Percentiles rank a stretch among this genome's conserved stretches.
These are phyloP conservation scores for Amblyopsis hoosieri DNA, from an alignment of 2,797 vertebrate species.

Conservation along the genomic window DNA sequence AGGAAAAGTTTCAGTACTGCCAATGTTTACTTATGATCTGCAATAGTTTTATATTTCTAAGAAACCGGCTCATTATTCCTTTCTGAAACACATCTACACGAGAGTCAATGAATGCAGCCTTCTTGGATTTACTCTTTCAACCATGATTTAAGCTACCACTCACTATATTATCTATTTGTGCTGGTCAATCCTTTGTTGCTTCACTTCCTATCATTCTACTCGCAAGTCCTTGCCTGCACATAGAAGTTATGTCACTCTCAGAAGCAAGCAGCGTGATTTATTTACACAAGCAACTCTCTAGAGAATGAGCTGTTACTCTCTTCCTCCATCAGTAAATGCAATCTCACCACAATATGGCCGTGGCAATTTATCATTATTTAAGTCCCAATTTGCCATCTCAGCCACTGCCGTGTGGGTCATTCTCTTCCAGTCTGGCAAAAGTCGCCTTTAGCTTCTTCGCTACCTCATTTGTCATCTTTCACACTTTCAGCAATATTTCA, in stretches of 20 bases:
- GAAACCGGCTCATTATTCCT: constrained; percentile 16
- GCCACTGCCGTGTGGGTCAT: constrained; percentile 55
- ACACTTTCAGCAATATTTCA: constrained; percentile 32
- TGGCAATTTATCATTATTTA: constrained; percentile 80
- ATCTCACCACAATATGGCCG: constrained; percentile 67
- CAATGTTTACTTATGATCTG: no score
- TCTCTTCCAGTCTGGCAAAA: constrained; percentile 53
- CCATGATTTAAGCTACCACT: constrained; percentile 15
- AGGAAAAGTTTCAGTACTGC: no score
- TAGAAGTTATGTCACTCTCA: constrained; percentile 52
- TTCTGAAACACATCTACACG: constrained; percentile 6
- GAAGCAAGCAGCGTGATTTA: constrained; percentile 67
- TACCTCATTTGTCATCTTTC: constrained; percentile 67
- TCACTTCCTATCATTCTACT: constrained; percentile 27
- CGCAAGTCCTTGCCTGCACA: constrained; percentile 30
- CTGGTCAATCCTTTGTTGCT: constrained; percentile 7
- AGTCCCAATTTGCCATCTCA: constrained; percentile 65
- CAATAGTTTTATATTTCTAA: no score
- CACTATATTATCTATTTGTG: constrained; percentile 11
- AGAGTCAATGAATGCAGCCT: constrained; percentile 21
- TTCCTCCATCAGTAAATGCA: constrained; percentile 73
- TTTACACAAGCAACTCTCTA: constrained; percentile 66
- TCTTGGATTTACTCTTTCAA: constrained; percentile 34
- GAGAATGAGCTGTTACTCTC: constrained; percentile 71
- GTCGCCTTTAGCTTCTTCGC: constrained; percentile 58